Evolutionary conservation across 1,140 invertebrate genomes (phyloP).

Genomic region (Arion vulgaris): DNA sequence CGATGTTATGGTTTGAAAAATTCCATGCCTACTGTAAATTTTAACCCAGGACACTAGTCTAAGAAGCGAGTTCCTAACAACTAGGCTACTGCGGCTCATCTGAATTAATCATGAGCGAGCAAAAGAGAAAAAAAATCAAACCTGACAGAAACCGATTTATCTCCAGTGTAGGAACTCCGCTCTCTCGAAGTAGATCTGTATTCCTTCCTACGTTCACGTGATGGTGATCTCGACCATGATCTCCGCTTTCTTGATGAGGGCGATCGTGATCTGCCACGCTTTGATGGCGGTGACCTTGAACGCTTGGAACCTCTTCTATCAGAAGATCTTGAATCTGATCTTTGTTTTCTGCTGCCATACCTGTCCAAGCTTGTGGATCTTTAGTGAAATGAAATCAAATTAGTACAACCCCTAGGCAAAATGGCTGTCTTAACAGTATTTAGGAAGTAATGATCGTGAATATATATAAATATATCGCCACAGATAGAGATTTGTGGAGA

Average conservation of each 20-base stretch:
- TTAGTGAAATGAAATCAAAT: background rate
- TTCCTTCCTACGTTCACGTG: background rate
- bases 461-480: too few species aligned
- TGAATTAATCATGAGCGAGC: too few species aligned
- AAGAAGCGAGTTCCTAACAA: too few species aligned
- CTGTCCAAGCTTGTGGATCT: slow-evolving; percentile 15
- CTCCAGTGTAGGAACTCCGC: background rate
- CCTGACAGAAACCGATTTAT: background rate
- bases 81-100: too few species aligned
- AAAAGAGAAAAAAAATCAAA: background rate
- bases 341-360: background rate
- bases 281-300: slow-evolving; percentile 10
- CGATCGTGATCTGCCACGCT: background rate
- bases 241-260: background rate
- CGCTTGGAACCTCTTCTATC: background rate
- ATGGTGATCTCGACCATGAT: slow-evolving; percentile 19
- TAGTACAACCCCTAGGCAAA: too few species aligned
- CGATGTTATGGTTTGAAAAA: too few species aligned
- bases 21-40: too few species aligned
- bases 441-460: too few species aligned
- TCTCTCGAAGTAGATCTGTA: slow-evolving; percentile 9
- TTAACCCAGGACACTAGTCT: too few species aligned
- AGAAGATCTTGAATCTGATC: background rate
- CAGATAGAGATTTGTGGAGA: too few species aligned
- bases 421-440: too few species aligned